Evolutionary conservation across 2,797 vertebrate species (phyloP).

Genomic region (Selene dorsalis): DNA sequence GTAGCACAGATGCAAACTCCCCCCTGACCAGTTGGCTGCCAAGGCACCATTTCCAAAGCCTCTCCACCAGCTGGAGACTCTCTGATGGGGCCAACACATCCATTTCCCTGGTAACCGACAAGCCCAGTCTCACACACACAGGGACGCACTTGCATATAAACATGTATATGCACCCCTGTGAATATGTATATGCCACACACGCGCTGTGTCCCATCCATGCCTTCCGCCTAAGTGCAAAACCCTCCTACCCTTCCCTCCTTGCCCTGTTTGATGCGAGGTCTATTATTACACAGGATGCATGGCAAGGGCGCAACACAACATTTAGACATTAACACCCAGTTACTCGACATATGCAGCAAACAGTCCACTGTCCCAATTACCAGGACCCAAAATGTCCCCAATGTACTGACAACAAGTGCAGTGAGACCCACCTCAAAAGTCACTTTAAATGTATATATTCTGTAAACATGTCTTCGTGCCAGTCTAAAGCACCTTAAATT

Average conservation of each 20-base stretch:
- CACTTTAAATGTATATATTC: not conserved
- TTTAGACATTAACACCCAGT: slow-evolving; percentile 72
- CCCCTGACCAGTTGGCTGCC: slow-evolving; percentile 87
- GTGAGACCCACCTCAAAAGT: slow-evolving; percentile 4
- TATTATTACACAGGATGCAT: slow-evolving; percentile 77
- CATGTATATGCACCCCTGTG: slow-evolving; percentile 64
- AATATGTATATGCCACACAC: slow-evolving; percentile 69
- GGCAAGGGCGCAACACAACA: slow-evolving; percentile 73
- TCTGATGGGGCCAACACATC: slow-evolving; percentile 89
- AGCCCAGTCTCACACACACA: slow-evolving; percentile 67
- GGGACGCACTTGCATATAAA: slow-evolving; percentile 67
- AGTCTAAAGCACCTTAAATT: too few relatives aligned
- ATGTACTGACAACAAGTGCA: slow-evolving; percentile 10
- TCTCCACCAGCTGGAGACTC: slow-evolving; percentile 89
- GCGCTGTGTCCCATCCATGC: slow-evolving; percentile 29
- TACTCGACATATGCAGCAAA: slow-evolving; percentile 71
- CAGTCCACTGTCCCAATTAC: slow-evolving; percentile 48
- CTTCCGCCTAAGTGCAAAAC: slow-evolving; percentile 11
- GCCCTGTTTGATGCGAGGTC: slow-evolving; percentile 68
- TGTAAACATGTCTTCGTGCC: too few relatives aligned
- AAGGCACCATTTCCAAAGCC: slow-evolving; percentile 86
- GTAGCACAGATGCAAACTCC: slow-evolving; percentile 90
- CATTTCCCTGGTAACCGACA: slow-evolving; percentile 88
- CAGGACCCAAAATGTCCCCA: slow-evolving; percentile 47
- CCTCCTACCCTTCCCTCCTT: slow-evolving; percentile 22